Evolutionary conservation across 2,113 vertebrate genomes (phyloP).

Genomic region (Austrofundulus limnaeus): DNA sequence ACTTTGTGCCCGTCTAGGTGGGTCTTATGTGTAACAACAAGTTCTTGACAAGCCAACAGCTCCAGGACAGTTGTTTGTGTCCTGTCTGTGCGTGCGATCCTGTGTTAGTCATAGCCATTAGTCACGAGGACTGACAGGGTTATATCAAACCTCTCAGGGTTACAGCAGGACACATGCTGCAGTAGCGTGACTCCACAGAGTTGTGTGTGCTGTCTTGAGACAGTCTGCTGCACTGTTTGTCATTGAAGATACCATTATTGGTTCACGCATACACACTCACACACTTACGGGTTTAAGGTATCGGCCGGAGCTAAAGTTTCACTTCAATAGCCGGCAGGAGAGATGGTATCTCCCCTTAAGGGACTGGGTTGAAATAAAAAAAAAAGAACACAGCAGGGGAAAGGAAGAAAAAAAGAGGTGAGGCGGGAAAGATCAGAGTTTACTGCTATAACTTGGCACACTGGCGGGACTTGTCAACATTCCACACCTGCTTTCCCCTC

Average conservation of each 20-base stretch:
- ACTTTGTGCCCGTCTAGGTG: slow-evolving; percentile 23
- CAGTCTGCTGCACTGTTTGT: slow-evolving; percentile 47
- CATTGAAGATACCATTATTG: slow-evolving; percentile 51
- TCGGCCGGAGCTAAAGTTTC: slow-evolving; percentile 76
- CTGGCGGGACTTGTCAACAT: slow-evolving; percentile 62
- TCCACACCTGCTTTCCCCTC: slow-evolving; percentile 23
- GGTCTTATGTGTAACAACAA: slow-evolving; percentile 22
- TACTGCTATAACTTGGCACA: slow-evolving; percentile 57
- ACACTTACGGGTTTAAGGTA: slow-evolving; percentile 58
- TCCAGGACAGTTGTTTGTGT: slow-evolving; percentile 43
- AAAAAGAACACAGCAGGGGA: slow-evolving; percentile 22
- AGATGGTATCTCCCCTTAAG: slow-evolving; percentile 39
- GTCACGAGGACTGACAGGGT: slow-evolving; percentile 55
- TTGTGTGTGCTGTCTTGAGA: slow-evolving; percentile 27
- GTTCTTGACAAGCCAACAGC: slow-evolving; percentile 46
- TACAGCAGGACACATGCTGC: slow-evolving; percentile 60
- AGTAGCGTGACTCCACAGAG: slow-evolving; percentile 59
- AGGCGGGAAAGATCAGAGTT: slow-evolving; percentile 55
- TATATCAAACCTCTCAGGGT: slow-evolving; percentile 56
- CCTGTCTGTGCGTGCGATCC: slow-evolving; percentile 18
- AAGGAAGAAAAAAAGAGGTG: slow-evolving; percentile 23
- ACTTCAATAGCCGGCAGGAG: slow-evolving; percentile 44
- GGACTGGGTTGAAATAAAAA: slow-evolving; percentile 8
- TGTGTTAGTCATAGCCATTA: slow-evolving; percentile 66
- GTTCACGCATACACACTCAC: slow-evolving; percentile 43